These are phyloP conservation scores for Pangasianodon gigas DNA, from an alignment of 2,113 vertebrate species.

Conservation along the genomic window DNA sequence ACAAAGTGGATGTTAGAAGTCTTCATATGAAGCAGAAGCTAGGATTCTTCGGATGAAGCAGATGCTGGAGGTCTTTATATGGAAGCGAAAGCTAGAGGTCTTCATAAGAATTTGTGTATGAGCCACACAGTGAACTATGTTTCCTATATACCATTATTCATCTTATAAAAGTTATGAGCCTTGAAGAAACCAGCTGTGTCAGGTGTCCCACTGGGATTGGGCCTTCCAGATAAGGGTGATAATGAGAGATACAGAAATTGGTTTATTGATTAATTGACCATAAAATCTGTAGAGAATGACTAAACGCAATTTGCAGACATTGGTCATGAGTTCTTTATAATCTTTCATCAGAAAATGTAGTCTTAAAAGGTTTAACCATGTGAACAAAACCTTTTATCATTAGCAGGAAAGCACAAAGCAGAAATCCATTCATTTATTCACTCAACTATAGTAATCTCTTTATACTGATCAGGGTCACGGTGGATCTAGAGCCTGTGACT, in stretches of 20 bases:
- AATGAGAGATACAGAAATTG: not conserved
- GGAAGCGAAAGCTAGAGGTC: not conserved
- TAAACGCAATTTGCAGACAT: not conserved
- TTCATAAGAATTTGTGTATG: not conserved
- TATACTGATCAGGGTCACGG: not conserved
- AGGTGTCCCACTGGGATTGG: not conserved
- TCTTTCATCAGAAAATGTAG: not conserved
- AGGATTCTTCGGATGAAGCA: not conserved
- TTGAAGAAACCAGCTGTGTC: not conserved
- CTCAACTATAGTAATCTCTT: not conserved
- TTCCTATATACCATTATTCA: not conserved
- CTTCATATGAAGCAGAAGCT: not conserved
- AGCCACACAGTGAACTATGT: slow-evolving; percentile 19
- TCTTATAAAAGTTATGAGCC: not conserved
- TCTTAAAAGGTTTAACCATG: not conserved
- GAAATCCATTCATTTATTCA: not conserved
- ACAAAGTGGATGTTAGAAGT: not conserved
- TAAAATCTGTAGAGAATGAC: not conserved
- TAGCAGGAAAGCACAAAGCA: not conserved
- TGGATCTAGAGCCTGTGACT: not conserved
- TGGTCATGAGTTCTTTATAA: not conserved
- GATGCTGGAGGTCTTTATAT: not conserved
- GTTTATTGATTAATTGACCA: not conserved
- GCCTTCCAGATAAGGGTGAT: not conserved
- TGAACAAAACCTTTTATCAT: not conserved